phyloP scores from a whole-genome alignment of 2,113 vertebrate species.

The Gobio gobio region DNA sequence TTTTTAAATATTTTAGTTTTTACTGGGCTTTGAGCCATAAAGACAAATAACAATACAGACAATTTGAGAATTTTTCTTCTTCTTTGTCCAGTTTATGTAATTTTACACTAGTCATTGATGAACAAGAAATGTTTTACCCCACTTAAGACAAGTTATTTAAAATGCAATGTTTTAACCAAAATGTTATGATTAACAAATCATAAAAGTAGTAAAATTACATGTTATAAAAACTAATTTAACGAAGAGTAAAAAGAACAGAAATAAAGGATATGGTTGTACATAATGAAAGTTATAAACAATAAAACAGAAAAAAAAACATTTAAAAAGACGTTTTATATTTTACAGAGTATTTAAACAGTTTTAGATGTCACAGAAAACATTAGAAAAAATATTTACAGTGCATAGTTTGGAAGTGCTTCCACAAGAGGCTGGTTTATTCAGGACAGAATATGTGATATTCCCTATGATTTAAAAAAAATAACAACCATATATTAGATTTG shows the following conservation, averaged over 20 bases:
- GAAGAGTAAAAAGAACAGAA: slow-evolving; percentile 14
- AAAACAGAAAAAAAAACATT: slow-evolving; percentile 10
- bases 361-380: slow-evolving; percentile 42
- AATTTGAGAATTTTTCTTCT: neutral
- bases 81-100: neutral
- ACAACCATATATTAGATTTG: slow-evolving; percentile 29
- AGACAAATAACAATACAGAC: neutral
- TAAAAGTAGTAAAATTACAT: slow-evolving; percentile 38
- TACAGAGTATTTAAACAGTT: slow-evolving; percentile 46
- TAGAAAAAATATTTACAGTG: slow-evolving; percentile 60
- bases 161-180: slow-evolving; percentile 2
- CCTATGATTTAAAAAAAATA: neutral
- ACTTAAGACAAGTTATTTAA: neutral
- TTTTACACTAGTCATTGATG: neutral
- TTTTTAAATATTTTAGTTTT: slow-evolving; percentile 43
- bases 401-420: slow-evolving; percentile 59
- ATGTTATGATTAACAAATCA: slow-evolving; percentile 39
- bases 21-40: slow-evolving; percentile 47
- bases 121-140: neutral
- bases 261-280: neutral
- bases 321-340: slow-evolving; percentile 34
- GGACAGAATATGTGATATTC: slow-evolving; percentile 3
- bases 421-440: slow-evolving; percentile 29
- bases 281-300: slow-evolving; percentile 19
- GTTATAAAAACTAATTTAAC: neutral